phyloP scores from a whole-genome alignment of 2,113 vertebrate species.

The Irena cyanogastra region DNA sequence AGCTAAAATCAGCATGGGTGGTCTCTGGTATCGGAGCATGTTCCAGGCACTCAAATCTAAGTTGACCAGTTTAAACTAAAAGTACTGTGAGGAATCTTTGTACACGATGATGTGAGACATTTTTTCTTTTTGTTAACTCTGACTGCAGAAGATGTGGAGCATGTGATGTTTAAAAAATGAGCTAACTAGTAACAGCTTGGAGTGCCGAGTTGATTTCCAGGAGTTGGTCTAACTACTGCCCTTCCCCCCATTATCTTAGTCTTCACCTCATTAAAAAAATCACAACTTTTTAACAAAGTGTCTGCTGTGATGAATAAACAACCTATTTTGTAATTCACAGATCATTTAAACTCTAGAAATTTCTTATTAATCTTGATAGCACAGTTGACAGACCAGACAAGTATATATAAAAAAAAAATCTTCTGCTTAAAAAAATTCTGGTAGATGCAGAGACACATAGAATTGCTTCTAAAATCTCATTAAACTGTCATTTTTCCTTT shows the following conservation, averaged over 20 bases:
- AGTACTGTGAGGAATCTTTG: background rate
- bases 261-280: constrained; percentile 48
- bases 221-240: background rate
- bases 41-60: background rate
- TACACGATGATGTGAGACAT: background rate
- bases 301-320: constrained; percentile 47
- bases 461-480: background rate
- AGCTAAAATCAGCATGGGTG: background rate
- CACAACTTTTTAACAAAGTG: constrained; percentile 39
- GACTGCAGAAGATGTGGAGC: background rate
- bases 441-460: background rate
- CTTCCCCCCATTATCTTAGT: background rate
- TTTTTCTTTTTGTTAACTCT: background rate
- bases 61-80: background rate
- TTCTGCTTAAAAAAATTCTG: background rate
- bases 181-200: background rate
- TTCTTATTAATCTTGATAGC: constrained; percentile 24
- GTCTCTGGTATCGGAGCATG: background rate
- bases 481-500: background rate
- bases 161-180: background rate
- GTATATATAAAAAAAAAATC: background rate
- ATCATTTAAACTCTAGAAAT: constrained; percentile 33
- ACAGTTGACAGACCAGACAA: constrained; percentile 14
- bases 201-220: background rate
- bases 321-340: constrained; percentile 53